Base-by-base conservation (phyloP, 2,888 invertebrate genomes). In the Rhodophaea formosa region DNA sequence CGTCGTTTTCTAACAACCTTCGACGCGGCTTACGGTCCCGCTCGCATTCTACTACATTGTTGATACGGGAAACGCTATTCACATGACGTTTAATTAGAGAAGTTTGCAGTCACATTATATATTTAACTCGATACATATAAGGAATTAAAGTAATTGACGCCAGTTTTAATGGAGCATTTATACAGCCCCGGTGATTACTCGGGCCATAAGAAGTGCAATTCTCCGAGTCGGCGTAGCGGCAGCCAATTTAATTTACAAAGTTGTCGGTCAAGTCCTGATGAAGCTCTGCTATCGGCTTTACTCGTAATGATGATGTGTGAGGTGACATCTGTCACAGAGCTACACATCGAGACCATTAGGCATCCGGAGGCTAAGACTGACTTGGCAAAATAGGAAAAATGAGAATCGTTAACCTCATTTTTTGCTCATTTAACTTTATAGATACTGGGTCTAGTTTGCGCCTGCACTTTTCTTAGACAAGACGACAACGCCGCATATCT, bases 161-260 rank as follows among this genome's bases (percentile, higher is more conserved):
- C 78, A 77, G 83, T 84, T 86, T 85, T 87, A 88, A 86, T 86
- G 82, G 81, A 74, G 75, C 80, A 74, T 84, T 86, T 86, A 85
- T 86, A 84, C 82, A 71, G 79, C 70, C 69, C 70, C 71, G 77
- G 80, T 84, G 84, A 86, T 86, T 84, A 86, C 80, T 60, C 69
- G 68, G 76, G 69, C 84, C 74, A 80, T 84, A 87, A 84, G 84
- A 85, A 85, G 77, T 81, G 80, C 77, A 80, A 80, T 83, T 81
- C 85, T 74, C 72, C 70, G 79, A 82, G 78, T 75, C 71, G 77
- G 72, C 75, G 79, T 76, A 78, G 77, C 75, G 71, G 69, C 77
- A 82, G 80, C 79, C 87, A 84, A 88, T 88, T 88, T 87, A 88
- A 86, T 86, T 88, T 85, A 86, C 87, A 86, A 86, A 87, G 86